Base-by-base conservation (phyloP, 2,113 vertebrate species). In the Lepidothrix coronata region DNA sequence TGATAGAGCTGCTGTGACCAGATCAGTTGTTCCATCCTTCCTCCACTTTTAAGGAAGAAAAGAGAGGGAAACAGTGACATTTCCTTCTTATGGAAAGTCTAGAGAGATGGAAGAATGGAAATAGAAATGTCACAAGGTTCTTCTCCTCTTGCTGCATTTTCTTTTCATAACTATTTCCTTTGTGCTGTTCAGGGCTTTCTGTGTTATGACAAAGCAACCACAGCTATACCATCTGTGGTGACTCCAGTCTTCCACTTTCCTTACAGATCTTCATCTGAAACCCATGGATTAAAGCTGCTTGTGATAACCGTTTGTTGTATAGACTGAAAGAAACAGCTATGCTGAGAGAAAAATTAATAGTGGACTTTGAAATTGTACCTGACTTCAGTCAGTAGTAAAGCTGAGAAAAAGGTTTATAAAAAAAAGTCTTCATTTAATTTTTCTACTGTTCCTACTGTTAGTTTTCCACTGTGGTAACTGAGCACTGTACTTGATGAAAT, bases 1-100 rank as follows among this genome's bases (percentile, higher is more conserved):
- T 35, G 14, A 27, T 21, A 25, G 41, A 76, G 24, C 44, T 68
- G 48, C 24, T 87, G 5, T 48, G 76, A 74, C 48, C 43, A 65
- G 31, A 68, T 75, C 35, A 78, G 23, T 86, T 91, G 25, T 94
- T 94, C 93, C 61, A 49, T 44, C 12, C 20, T 33, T 44, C 28
- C 28, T 89, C 35, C 46, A 37, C 25, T 37, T 86, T 19, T 63
- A 51, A 46, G 52, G 72, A n/a, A 49, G 70, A 68, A 65, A 84
- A 48, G 20, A 75, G 68, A 73, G 33, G 25, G 63, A 73, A 58
- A 52, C 14, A 25, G 20, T 90, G 76, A 39, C 52, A 30, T 80
- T 85, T 89, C 31, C 8, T 90, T 94, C 58, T 76, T 55, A 48
- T 86, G 88, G 81, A 95, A 95, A 95, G 73, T 43, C n/a, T 71